Conservation (phyloP, 2,113 vertebrate species). For the Cyanoramphus novaezelandiae region DNA sequence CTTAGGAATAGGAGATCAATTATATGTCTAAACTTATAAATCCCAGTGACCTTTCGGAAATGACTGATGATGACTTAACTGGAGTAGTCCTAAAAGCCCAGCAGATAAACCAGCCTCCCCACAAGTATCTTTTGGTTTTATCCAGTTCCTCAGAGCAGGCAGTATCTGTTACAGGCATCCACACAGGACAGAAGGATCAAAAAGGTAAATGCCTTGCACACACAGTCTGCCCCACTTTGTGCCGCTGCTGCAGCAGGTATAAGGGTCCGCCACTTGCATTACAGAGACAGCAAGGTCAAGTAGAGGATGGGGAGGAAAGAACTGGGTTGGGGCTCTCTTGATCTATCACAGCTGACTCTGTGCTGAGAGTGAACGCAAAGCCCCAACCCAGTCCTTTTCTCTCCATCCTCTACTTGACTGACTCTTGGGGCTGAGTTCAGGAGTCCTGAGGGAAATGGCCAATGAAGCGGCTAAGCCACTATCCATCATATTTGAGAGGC, state of each 20-base stretch:
- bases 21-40: neutral
- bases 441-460: neutral
- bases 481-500: neutral
- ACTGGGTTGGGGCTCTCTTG: neutral
- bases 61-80: neutral
- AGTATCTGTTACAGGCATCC: neutral
- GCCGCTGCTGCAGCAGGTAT: neutral
- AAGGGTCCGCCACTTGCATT: neutral
- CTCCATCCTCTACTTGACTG: neutral
- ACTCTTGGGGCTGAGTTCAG: neutral
- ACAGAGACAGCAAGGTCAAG: rapidly evolving
- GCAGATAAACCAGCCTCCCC: neutral
- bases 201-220: neutral
- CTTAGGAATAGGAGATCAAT: neutral
- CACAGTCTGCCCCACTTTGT: neutral
- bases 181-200: neutral
- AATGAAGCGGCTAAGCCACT: neutral
- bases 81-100: neutral
- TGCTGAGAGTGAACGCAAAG: neutral
- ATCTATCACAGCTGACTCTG: neutral
- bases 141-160: neutral
- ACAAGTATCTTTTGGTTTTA: neutral
- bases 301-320: neutral
- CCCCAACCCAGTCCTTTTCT: neutral
- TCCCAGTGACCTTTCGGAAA: neutral